These are phyloP conservation scores for Parauchenoglanis punctatus DNA, from an alignment of 2,797 vertebrate species.

Conservation along the genomic window DNA sequence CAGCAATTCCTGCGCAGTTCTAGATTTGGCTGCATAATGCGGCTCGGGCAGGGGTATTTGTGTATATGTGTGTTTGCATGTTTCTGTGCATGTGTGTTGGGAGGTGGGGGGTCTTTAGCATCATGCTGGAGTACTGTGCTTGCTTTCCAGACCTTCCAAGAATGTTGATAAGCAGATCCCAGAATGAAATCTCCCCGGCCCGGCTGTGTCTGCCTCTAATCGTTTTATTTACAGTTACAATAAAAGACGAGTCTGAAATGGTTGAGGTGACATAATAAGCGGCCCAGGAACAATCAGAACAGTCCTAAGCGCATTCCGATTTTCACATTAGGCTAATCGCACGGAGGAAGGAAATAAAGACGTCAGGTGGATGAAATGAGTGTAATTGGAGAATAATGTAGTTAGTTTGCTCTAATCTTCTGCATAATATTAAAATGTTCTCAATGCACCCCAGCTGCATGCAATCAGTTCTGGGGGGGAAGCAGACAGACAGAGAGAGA, in stretches of 20 bases:
- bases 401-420: slow-evolving; percentile 92
- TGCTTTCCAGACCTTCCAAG: slow-evolving; percentile 79
- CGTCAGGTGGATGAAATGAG: slow-evolving; percentile 89
- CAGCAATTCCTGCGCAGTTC: slow-evolving; percentile 66
- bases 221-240: slow-evolving; percentile 86
- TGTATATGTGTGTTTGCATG: background rate
- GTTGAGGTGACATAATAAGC: slow-evolving; percentile 79
- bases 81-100: slow-evolving; percentile 1
- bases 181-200: slow-evolving; percentile 78
- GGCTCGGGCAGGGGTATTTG: slow-evolving; percentile 63
- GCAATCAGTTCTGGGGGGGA: slow-evolving; percentile 83
- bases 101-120: slow-evolving; percentile 60
- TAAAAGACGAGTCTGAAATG: slow-evolving; percentile 82
- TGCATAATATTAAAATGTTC: slow-evolving; percentile 88
- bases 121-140: slow-evolving; percentile 62
- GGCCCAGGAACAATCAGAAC: slow-evolving; percentile 80
- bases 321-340: slow-evolving; percentile 92
- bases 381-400: slow-evolving; percentile 89
- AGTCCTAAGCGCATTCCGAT: slow-evolving; percentile 83
- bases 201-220: slow-evolving; percentile 80
- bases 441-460: slow-evolving; percentile 87
- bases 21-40: slow-evolving; percentile 76
- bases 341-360: slow-evolving; percentile 87
- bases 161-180: slow-evolving; percentile 83
- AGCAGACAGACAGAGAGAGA: slow-evolving; percentile 33